Percentiles rank a stretch among this genome's conserved stretches.
These are phyloP conservation scores for Agrochola lota DNA, from an alignment of 2,888 invertebrate genomes.

Conservation along the genomic window DNA sequence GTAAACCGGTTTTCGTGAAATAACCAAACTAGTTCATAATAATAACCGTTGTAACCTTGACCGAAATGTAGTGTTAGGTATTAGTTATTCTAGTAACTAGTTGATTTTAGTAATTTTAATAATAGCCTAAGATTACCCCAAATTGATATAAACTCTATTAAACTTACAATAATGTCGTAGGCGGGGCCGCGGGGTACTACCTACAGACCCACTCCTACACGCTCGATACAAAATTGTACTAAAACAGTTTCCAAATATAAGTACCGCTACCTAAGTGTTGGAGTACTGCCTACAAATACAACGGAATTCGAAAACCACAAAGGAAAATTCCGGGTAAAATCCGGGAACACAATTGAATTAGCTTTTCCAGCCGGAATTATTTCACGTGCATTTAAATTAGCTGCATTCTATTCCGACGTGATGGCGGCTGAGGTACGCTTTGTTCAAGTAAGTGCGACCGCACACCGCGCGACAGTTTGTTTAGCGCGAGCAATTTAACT, in stretches of 20 bases:
- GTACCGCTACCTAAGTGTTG: neutral
- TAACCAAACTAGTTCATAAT: constrained; percentile 16
- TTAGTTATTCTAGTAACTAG: constrained; percentile 23
- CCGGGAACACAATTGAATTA: constrained; percentile 42
- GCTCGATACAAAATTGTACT: neutral
- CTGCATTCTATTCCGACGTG: constrained; percentile 28
- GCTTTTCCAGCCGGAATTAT: constrained; percentile 45
- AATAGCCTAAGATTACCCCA: constrained; percentile 6
- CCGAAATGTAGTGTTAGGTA: neutral
- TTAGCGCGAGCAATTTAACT: constrained; percentile 68
- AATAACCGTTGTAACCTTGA: constrained; percentile 15
- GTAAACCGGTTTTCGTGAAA: constrained; percentile 6
- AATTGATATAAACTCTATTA: constrained; percentile 9
- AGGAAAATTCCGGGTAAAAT: constrained; percentile 22
- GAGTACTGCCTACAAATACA: constrained; percentile 1
- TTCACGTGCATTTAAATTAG: constrained; percentile 52
- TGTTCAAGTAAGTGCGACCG: constrained; percentile 36
- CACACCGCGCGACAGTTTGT: constrained; percentile 56
- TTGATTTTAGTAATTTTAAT: constrained; percentile 32
- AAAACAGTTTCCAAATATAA: neutral
- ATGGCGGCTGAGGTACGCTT: constrained; percentile 15
- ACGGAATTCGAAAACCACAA: constrained; percentile 19
- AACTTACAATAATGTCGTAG: constrained; percentile 1
- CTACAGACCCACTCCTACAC: neutral
- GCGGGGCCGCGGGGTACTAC: neutral